These are phyloP conservation scores for Takifugu bimaculatus DNA, from an alignment of 2,113 vertebrate genomes.

Conservation along the genomic window DNA sequence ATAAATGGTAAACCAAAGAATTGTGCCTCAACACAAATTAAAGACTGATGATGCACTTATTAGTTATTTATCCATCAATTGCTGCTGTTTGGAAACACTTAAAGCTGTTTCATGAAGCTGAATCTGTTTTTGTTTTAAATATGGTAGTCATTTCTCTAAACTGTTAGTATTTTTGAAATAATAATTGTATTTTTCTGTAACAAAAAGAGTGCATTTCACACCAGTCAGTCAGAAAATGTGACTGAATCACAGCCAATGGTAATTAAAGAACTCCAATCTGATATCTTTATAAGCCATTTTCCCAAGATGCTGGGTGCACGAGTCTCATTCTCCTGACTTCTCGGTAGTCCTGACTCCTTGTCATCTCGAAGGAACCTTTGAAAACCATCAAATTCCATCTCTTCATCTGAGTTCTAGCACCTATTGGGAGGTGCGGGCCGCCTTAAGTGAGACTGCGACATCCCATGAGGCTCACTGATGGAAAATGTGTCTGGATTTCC, in stretches of 20 bases:
- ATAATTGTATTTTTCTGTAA: no score
- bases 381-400: constrained; percentile 24
- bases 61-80: no score
- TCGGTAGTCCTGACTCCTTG: constrained; percentile 37
- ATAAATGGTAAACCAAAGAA: no score
- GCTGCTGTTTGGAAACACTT: neutral
- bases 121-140: no score
- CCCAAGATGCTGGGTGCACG: constrained; percentile 17
- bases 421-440: constrained; percentile 50
- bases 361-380: constrained; percentile 20
- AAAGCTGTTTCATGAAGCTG: neutral
- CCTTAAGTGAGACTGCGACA: constrained; percentile 56
- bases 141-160: no score
- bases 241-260: neutral
- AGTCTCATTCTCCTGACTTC: constrained; percentile 25
- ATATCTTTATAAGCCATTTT: no score
- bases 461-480: constrained; percentile 38
- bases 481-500: constrained; percentile 53
- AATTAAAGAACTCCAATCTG: no score
- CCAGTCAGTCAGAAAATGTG: no score
- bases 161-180: no score
- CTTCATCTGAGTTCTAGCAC: constrained; percentile 45
- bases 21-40: no score
- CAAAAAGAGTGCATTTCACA: no score
- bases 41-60: neutral